Percentiles rank a stretch among this genome's conserved stretches.
These are phyloP conservation scores for Antigone vipio DNA, from an alignment of 2,113 vertebrate species.

Conservation along the genomic window DNA sequence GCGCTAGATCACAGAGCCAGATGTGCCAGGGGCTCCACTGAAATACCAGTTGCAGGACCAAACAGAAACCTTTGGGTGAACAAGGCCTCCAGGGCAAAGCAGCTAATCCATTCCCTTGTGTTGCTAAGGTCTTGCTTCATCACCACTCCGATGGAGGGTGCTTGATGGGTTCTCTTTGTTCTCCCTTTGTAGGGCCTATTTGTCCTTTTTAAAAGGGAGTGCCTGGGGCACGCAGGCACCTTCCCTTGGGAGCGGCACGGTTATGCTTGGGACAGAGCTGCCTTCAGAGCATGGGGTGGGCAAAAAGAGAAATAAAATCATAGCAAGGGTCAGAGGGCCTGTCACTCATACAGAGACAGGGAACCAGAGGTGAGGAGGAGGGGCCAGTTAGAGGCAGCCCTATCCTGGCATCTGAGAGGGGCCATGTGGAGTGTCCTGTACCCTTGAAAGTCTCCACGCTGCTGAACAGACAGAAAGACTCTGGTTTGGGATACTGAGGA, in stretches of 20 bases:
- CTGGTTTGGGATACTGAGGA: neutral
- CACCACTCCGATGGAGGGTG: neutral
- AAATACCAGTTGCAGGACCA: neutral
- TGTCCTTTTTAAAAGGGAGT: neutral
- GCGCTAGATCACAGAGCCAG: neutral
- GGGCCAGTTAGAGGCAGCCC: neutral
- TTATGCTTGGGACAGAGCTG: neutral
- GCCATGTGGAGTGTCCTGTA: neutral
- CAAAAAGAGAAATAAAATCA: neutral
- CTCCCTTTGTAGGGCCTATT: neutral
- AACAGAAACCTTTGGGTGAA: neutral
- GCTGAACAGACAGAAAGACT: neutral
- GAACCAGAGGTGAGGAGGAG: neutral
- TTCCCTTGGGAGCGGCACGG: neutral
- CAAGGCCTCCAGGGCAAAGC: neutral
- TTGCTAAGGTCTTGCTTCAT: neutral
- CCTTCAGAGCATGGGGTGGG: neutral
- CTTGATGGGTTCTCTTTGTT: neutral
- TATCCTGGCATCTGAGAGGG: neutral
- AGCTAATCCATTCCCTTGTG: neutral
- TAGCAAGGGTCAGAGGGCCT: neutral
- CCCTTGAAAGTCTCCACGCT: neutral
- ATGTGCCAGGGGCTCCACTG: neutral
- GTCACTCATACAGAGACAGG: neutral
- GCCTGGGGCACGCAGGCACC: neutral